Evolutionary conservation across 2,797 vertebrate species (phyloP).

Genomic region (Sylvia borin): DNA sequence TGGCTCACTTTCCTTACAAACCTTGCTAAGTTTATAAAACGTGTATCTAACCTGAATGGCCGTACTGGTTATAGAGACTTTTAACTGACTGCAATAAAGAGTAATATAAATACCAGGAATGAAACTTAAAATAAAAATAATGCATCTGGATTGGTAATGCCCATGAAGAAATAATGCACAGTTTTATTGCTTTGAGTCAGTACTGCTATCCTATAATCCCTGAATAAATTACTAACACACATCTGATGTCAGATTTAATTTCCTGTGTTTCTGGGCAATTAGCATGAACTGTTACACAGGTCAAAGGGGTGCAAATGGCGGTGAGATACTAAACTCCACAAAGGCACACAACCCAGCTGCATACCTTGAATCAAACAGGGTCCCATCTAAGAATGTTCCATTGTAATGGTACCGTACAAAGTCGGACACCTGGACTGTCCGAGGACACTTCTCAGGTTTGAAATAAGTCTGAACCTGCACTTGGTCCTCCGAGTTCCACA

Average conservation of each 20-base stretch:
- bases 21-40: not conserved
- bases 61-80: not conserved
- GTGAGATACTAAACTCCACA: not conserved
- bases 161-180: not conserved
- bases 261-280: not conserved
- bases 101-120: not conserved
- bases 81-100: not conserved
- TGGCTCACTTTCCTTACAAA: not conserved
- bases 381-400: constrained; percentile 93
- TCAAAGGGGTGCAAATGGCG: not conserved
- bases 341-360: not conserved
- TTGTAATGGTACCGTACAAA: constrained; percentile 98
- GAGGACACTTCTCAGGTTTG: constrained; percentile 83
- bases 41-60: not conserved
- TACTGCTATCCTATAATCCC: not conserved
- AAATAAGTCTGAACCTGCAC: constrained; percentile 89
- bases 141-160: not conserved
- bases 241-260: not conserved
- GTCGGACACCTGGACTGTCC: constrained; percentile 93
- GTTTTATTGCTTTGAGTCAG: not conserved
- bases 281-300: not conserved
- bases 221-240: not conserved
- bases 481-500: constrained; percentile 92
- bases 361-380: constrained; percentile 90
- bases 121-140: not conserved